These are phyloP conservation scores for Iphiclides podalirius DNA, from an alignment of 2,888 invertebrate species.

Conservation along the genomic window DNA sequence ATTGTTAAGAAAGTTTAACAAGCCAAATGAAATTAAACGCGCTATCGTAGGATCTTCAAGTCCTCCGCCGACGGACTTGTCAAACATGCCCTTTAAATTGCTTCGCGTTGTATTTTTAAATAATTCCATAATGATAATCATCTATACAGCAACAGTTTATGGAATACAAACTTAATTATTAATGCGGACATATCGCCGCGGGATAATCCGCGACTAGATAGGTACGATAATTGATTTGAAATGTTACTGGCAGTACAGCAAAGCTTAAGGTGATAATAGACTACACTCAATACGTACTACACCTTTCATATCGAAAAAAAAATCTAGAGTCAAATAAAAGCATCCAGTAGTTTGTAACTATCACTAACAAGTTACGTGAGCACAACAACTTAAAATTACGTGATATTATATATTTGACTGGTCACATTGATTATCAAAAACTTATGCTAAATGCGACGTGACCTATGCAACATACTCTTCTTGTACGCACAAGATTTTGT, in stretches of 20 bases:
- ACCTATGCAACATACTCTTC: too few relatives aligned
- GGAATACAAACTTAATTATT: constrained; percentile 13
- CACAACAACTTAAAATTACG: too few relatives aligned
- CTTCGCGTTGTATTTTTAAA: constrained; percentile 4
- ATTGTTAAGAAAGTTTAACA: constrained; percentile 2
- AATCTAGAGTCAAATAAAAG: too few relatives aligned
- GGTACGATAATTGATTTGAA: constrained; percentile 19
- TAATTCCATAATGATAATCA: constrained; percentile 11
- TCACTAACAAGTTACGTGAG: too few relatives aligned
- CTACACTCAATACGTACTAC: not conserved
- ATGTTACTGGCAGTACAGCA: constrained; percentile 2
- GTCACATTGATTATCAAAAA: too few relatives aligned
- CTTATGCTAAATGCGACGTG: too few relatives aligned
- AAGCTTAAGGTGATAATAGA: not conserved
- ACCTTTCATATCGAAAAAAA: too few relatives aligned
- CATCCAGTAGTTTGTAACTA: too few relatives aligned
- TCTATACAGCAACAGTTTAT: constrained; percentile 14
- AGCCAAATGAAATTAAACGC: constrained; percentile 2
- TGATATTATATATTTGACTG: too few relatives aligned
- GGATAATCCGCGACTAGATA: constrained; percentile 12
- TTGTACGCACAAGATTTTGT: too few relatives aligned
- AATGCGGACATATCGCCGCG: constrained; percentile 7
- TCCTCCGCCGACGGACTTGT: not conserved
- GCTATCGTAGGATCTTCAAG: constrained; percentile 3
- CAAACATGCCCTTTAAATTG: constrained; percentile 5